Base-by-base conservation (phyloP, 2,888 invertebrate genomes). In the Trachelus stipa region DNA sequence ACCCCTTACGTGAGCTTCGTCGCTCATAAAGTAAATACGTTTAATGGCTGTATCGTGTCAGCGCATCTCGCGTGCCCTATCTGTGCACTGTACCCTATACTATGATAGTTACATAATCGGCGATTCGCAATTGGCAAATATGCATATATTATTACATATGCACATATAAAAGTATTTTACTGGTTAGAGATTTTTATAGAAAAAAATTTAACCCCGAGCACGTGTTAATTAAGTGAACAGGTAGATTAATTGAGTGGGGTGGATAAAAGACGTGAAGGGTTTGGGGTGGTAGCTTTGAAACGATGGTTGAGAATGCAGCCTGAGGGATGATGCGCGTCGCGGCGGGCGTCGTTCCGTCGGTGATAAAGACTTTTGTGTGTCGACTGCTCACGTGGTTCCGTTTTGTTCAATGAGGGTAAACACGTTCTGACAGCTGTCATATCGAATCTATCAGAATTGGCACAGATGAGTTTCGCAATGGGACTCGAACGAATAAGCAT, bases 21-120 rank as follows among this genome's bases (percentile, higher is more conserved):
- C 79, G 83, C 84, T 85, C 83, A 82, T 83, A 86, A 87, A 87
- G 86, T 88, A 89, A 90, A 90, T 90, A 87, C 86, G 83, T 87
- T 85, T 87, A 88, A 89, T 85, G 85, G 86, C 85, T 84, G 88
- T 87, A 88, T 89, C 88, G 88, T 83, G 86, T 86, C 86, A 85
- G 85, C 81, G 80, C 83, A 87, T 89, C 88, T 86, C 84, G 80
- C 88, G 88, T 89, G 88, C 86, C 84, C 84, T 89, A 89, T 90
- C 88, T 34, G 33, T 34, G 74, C 56, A 56, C 56, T 9, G 23
- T 56, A 23, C 23, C 2, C 23, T 6, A 9, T 9, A 23, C 23
- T 6, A 2, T 9, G 9, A 9, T 9, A 56, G 23, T 56, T 56
- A 23, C 56, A 2, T 56, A 23, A 56, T 56, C 23, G 56, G 23